Base-by-base conservation (phyloP, 2,113 vertebrate species). In the Terrapene triunguis region DNA sequence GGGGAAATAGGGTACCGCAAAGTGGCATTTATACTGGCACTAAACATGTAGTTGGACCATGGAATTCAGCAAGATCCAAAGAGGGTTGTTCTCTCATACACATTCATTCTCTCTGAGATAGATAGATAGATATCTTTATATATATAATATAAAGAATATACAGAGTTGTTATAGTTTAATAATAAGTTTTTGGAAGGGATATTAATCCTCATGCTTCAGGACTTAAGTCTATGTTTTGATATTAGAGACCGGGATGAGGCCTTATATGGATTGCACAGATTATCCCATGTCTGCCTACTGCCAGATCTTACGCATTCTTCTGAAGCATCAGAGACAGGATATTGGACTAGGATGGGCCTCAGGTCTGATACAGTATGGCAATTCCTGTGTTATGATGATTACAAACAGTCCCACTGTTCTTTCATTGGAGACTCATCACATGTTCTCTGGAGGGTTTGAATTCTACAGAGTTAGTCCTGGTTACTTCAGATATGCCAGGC, bases 391-490 rank as follows among this genome's bases (percentile, higher is more conserved):
- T 84, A 14, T 32, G 16, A 14, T 27, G 16, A 87, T 93, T 90
- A 38, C 85, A 95, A 94, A 14, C 3, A 21, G 81, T 79, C 65
- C 24, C 16, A 78, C 6, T 78, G 44, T 78, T 78, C 74, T 95
- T 97, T 94, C 92, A 59, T 55, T 69, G 59, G 38, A 83, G 59
- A 27, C 57, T 94, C 11, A 74, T 96, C 88, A 89, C 91, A 80
- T 93, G 94, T 21, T 83, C 82, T 92, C 57, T 50, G 44, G 8
- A 91, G 81, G 22, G 47, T 87, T 94, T 92, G 84, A 80, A n/a
- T 92, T 96, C 79, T 86, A 91, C 35, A 47, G 50, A 90, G 57
- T 94, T 96, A 93, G 88, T 96, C 50, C 79, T 88, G 57, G 62
- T 86, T 29, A 50, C 65, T 96, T 91, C 54, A 94, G 79, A 94